Evolutionary conservation across 35 echinoderm and acorn worm genomes (phyloP), one percentile per base, ranked within the genome.

Genomic region (Lytechinus variegatus): DNA sequence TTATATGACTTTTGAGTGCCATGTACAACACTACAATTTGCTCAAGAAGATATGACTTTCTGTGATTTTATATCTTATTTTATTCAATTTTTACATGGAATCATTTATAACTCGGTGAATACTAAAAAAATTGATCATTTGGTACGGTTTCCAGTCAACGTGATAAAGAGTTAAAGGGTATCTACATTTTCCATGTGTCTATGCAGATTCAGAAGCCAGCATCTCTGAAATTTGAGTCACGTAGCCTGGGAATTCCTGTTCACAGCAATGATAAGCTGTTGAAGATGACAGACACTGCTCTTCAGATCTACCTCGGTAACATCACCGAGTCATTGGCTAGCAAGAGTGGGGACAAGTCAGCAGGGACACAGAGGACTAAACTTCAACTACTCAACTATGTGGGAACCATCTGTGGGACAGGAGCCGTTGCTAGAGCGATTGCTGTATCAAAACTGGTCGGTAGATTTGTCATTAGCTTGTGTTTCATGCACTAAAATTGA

Each of bases 301-400:
- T 99, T 51, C 52, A 90, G 24, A 54, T 95, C 21, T 96, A 95
- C 51, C 86, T 98, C 16, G 97, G 97, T 87, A 95, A 55, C 54
- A 9, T 99, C 1, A 95, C 96, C n/a, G 98, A 98, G 66, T 90
- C 95, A 12, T 54, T 99, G 3, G 92, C 29, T 21, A 86, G 56
- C 66, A 99, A 99, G 79, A 95, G 97, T 53, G 95, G 96, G 9
- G 98, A 98, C 89, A 99, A 99, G 90, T 89, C 97, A 6, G 98
- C 98, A 7, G 60, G 87, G 8, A 95, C 95, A 86, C 98, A 99
- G 94, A 86, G 98, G 55, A 95, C 88, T 11, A 98, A 97, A 88
- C 86, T 98, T 14, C 98, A 99, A 86, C 27, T 99, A 54, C 89
- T 99, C 72, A 99, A 95, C n/a, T 99, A 99, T n/a, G 53, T 97